A percentile compares a stretch with the other conserved stretches of the same genome.
Conservation (phyloP, 1,140 invertebrate genomes). For the Drosophila parabipectinata region DNA sequence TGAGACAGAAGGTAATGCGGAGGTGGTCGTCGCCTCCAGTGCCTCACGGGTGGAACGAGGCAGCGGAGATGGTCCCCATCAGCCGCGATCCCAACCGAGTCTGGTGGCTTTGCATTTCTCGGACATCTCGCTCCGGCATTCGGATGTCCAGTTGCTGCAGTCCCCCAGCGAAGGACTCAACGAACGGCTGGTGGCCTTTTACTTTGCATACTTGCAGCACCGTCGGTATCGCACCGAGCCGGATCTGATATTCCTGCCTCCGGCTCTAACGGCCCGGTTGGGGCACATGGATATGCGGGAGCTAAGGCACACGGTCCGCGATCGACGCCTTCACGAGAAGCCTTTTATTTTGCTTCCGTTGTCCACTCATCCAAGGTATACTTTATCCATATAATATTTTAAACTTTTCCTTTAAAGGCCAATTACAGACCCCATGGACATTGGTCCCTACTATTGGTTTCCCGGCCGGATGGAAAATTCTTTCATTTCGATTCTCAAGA, state of each 20-base stretch:
- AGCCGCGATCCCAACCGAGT: background rate
- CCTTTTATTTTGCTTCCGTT: constrained; percentile 44
- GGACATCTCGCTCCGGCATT: constrained; percentile 28
- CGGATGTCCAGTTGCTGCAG: constrained; percentile 36
- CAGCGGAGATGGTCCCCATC: background rate
- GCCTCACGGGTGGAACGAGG: background rate
- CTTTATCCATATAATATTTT: too few species aligned
- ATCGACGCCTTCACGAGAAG: constrained; percentile 13
- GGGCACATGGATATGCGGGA: constrained; percentile 4
- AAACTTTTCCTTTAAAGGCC: too few species aligned
- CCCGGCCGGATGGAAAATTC: constrained; percentile 45
- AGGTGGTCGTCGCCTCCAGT: background rate
- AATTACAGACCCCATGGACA: constrained; percentile 9
- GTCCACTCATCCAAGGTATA: background rate
- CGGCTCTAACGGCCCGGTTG: constrained; percentile 1
- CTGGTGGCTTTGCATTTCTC: constrained; percentile 26
- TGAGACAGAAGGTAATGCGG: background rate
- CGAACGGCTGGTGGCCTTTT: constrained; percentile 38
- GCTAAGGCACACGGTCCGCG: background rate
- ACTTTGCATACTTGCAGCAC: constrained; percentile 36
- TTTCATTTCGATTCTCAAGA: constrained; percentile 51
- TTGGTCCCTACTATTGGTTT: constrained; percentile 47
- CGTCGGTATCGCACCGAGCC: constrained; percentile 9
- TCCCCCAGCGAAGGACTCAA: constrained; percentile 15
- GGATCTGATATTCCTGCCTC: constrained; percentile 32